Percentiles rank a stretch among this genome's conserved stretches.
Conservation (phyloP, 2,888 invertebrate species). For the Lasioglossum figueresi region DNA sequence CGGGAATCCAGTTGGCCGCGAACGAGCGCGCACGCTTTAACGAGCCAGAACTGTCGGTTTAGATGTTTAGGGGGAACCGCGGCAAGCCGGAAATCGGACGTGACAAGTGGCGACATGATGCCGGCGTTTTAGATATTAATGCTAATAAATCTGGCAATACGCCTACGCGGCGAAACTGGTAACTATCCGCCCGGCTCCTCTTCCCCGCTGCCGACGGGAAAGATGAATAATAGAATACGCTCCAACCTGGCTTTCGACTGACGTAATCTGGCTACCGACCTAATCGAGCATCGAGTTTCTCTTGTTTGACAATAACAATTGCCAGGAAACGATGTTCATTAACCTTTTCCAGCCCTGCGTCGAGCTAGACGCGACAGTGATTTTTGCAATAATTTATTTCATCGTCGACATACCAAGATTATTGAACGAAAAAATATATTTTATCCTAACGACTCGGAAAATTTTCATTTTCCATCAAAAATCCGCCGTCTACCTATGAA, state of each 20-base stretch:
- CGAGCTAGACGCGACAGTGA: background rate
- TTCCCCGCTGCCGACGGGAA: background rate
- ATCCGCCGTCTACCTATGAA: background rate
- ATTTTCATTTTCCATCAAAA: background rate
- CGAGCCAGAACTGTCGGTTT: slow-evolving; percentile 34
- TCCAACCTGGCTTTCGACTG: background rate
- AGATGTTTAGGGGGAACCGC: slow-evolving; percentile 14
- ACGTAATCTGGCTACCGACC: background rate
- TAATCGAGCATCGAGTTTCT: background rate
- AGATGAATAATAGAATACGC: background rate
- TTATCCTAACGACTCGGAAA: no score
- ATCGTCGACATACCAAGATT: no score
- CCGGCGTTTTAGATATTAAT: slow-evolving; percentile 27
- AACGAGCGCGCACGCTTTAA: slow-evolving; percentile 21
- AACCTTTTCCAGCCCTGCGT: background rate
- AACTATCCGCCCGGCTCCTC: background rate
- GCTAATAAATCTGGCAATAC: background rate
- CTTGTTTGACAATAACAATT: background rate
- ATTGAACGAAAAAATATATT: no score
- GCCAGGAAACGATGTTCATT: background rate
- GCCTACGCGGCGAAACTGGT: background rate
- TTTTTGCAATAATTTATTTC: background rate
- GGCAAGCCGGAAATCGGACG: slow-evolving; percentile 10
- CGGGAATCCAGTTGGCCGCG: slow-evolving; percentile 19
- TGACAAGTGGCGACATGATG: slow-evolving; percentile 20